phyloP scores from a whole-genome alignment of 2,797 vertebrate species.

The Scarus forsteni region DNA sequence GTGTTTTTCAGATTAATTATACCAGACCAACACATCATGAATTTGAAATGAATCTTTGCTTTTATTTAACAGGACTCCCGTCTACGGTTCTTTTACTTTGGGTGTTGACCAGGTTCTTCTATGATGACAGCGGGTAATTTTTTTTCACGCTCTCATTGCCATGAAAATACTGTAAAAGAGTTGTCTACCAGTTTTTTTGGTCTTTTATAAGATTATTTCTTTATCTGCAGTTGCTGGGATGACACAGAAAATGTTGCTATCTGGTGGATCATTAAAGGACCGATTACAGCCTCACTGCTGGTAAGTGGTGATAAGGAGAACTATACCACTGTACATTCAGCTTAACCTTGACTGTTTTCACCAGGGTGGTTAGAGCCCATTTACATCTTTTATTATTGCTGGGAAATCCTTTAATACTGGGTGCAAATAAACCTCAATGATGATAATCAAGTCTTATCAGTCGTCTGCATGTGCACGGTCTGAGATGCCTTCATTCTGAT shows the following conservation, averaged over 20 bases:
- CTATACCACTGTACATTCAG: too few species aligned
- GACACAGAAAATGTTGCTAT: constrained; percentile 84
- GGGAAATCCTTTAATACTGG: too few species aligned
- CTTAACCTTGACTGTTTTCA: neutral
- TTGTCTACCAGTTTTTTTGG: neutral
- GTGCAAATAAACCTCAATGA: too few species aligned
- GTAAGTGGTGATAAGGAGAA: constrained; percentile 78
- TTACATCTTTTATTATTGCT: too few species aligned
- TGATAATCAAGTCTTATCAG: too few species aligned
- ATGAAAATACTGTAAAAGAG: too few species aligned
- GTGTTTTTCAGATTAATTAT: constrained; percentile 7
- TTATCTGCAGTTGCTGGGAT: constrained; percentile 89
- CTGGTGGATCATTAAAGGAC: constrained; percentile 95
- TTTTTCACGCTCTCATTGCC: neutral
- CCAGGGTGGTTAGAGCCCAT: constrained; percentile 62
- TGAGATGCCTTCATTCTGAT: too few species aligned
- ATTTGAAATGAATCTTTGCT: constrained; percentile 44
- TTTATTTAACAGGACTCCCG: constrained; percentile 83
- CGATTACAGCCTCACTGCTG: constrained; percentile 89
- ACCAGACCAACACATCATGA: constrained; percentile 15
- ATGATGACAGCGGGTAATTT: constrained; percentile 86
- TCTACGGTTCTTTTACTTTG: constrained; percentile 84
- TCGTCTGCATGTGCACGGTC: too few species aligned
- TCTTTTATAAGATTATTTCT: constrained; percentile 14
- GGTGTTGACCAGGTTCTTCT: constrained; percentile 87